A percentile compares a stretch with the other conserved stretches of the same genome.
phyloP scores from a whole-genome alignment of 1,140 invertebrate genomes.

The Spodoptera frugiperda region DNA sequence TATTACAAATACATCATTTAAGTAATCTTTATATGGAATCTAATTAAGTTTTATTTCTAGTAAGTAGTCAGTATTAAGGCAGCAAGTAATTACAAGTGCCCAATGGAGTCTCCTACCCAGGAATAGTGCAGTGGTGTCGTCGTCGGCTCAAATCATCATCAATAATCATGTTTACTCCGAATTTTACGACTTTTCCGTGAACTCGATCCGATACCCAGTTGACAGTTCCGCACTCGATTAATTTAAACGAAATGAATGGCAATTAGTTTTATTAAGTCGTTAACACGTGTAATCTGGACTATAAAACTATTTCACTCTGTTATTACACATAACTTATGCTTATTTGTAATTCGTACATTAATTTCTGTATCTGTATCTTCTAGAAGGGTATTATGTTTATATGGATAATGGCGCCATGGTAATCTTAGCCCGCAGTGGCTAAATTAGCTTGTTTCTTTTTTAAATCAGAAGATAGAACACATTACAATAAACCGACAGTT shows the following conservation, averaged over 20 bases:
- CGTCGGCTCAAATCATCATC: not conserved
- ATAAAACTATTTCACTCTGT: conserved; percentile 7
- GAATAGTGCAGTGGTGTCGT: not conserved
- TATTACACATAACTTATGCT: no score
- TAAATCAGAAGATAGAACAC: no score
- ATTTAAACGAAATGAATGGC: conserved; percentile 1
- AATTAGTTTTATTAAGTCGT: conserved; percentile 31
- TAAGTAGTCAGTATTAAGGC: not conserved
- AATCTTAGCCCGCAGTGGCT: no score
- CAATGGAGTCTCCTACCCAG: not conserved
- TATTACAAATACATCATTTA: no score
- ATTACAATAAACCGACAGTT: no score
- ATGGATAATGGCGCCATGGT: no score
- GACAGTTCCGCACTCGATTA: not conserved
- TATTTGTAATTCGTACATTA: not conserved
- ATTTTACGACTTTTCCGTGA: conserved; percentile 26
- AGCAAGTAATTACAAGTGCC: not conserved
- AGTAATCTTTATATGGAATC: no score
- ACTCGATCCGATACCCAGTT: not conserved
- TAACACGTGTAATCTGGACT: conserved; percentile 31
- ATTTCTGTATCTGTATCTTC: not conserved
- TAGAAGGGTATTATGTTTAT: no score
- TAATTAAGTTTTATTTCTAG: no score
- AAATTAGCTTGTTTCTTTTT: no score
- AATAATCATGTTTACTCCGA: conserved; percentile 14